These are phyloP conservation scores for Abrostola tripartita DNA, from an alignment of 2,888 invertebrate genomes.

Conservation along the genomic window DNA sequence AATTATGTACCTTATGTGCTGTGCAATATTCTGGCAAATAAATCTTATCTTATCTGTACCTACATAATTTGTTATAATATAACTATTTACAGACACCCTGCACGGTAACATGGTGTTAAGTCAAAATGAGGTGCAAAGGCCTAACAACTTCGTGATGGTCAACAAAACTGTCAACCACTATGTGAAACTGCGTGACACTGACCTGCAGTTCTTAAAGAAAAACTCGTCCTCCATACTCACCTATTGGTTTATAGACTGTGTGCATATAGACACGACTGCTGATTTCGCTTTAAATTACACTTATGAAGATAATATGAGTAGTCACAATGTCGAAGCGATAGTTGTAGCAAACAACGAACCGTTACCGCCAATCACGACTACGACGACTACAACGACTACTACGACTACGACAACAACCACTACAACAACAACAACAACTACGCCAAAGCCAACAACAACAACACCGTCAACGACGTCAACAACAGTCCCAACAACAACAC, in stretches of 20 bases:
- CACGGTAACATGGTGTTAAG: conserved; percentile 90
- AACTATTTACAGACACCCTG: conserved; percentile 86
- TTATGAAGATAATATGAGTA: conserved; percentile 89
- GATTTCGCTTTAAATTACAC: conserved; percentile 89
- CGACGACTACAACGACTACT: conserved; percentile 69
- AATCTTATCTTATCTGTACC: too few relatives aligned
- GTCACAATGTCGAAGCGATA: conserved; percentile 91
- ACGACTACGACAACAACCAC: conserved; percentile 54
- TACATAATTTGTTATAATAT: too few relatives aligned
- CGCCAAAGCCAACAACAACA: conserved; percentile 58
- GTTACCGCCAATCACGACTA: conserved; percentile 80
- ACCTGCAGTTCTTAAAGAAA: conserved; percentile 87
- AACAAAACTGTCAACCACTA: conserved; percentile 87
- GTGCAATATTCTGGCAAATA: too few relatives aligned
- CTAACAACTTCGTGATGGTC: conserved; percentile 90
- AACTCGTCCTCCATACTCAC: conserved; percentile 87
- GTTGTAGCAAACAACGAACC: conserved; percentile 91
- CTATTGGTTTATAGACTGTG: conserved; percentile 94
- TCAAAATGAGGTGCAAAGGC: conserved; percentile 89
- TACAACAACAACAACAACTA: conserved; percentile 60
- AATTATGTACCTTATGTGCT: too few relatives aligned
- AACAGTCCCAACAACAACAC: conserved; percentile 45
- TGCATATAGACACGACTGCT: conserved; percentile 90
- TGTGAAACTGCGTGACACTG: conserved; percentile 89
- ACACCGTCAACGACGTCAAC: conserved; percentile 41